These are phyloP conservation scores for Quadroppia sp. DNA, from an alignment of 2,888 invertebrate species.

Conservation along the genomic window DNA sequence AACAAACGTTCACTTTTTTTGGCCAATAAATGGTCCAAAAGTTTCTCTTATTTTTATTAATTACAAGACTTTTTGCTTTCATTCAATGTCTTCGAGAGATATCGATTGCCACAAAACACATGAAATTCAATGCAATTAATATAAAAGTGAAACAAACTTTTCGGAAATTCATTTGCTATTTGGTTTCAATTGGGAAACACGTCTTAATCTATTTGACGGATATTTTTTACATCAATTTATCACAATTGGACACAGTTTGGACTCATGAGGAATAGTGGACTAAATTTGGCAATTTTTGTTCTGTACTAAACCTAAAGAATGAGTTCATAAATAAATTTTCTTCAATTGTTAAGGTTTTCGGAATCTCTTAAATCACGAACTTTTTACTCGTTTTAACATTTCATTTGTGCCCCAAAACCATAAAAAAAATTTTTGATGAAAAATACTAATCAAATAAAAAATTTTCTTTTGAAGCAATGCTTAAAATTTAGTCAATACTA, in stretches of 20 bases:
- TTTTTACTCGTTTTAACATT: neutral
- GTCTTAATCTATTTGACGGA: neutral
- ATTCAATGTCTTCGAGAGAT: neutral
- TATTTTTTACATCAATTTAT: neutral
- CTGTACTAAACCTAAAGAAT: no score
- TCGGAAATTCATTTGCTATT: neutral
- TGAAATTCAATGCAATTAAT: neutral
- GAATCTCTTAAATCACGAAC: neutral
- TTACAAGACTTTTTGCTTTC: conserved; percentile 12
- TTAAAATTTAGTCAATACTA: neutral
- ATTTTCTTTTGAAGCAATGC: no score
- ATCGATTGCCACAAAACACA: neutral
- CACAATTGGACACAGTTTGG: neutral
- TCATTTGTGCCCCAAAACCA: neutral
- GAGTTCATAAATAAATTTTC: no score
- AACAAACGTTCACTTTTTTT: neutral
- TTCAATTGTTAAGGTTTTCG: no score
- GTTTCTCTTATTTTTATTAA: conserved; percentile 21
- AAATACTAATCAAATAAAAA: neutral
- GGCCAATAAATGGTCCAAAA: neutral
- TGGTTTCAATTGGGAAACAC: neutral
- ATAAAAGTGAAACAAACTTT: neutral
- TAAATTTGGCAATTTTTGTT: no score
- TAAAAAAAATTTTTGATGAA: neutral
- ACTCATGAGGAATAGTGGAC: no score